These are phyloP conservation scores for Poeciliopsis paucimaculata DNA, from an alignment of 2,797 vertebrate species.

Conservation along the genomic window DNA sequence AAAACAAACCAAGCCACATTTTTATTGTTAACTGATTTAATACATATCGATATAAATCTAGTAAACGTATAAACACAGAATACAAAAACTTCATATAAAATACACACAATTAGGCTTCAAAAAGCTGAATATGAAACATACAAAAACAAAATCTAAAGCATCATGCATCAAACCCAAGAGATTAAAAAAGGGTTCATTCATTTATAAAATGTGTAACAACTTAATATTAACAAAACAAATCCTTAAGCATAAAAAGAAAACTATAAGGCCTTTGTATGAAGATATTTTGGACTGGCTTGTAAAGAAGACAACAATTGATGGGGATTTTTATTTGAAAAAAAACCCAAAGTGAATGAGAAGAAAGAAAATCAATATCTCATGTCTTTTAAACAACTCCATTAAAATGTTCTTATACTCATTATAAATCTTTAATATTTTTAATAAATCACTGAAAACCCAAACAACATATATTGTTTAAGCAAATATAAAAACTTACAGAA, in stretches of 20 bases:
- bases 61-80: slow-evolving; percentile 76
- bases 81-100: slow-evolving; percentile 81
- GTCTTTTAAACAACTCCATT: slow-evolving; percentile 7
- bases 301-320: slow-evolving; percentile 21
- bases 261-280: slow-evolving; percentile 45
- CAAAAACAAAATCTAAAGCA: slow-evolving; percentile 56
- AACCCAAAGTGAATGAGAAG: slow-evolving; percentile 20
- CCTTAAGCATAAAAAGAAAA: slow-evolving; percentile 43
- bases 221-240: slow-evolving; percentile 34
- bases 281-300: slow-evolving; percentile 48
- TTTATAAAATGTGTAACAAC: slow-evolving; percentile 41
- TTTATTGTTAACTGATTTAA: slow-evolving; percentile 72
- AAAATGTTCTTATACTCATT: neutral
- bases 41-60: slow-evolving; percentile 75
- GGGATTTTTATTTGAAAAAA: slow-evolving; percentile 6
- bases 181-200: slow-evolving; percentile 13
- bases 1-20: slow-evolving; percentile 12
- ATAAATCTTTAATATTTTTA: neutral
- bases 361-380: slow-evolving; percentile 22
- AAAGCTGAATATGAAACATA: slow-evolving; percentile 63
- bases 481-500: neutral
- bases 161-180: slow-evolving; percentile 68
- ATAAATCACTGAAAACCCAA: neutral
- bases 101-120: slow-evolving; percentile 66
- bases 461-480: neutral